Evolutionary conservation across 2,888 invertebrate species (phyloP), one percentile per base, ranked within the genome.

Genomic region (Tiliacea aurago): DNA sequence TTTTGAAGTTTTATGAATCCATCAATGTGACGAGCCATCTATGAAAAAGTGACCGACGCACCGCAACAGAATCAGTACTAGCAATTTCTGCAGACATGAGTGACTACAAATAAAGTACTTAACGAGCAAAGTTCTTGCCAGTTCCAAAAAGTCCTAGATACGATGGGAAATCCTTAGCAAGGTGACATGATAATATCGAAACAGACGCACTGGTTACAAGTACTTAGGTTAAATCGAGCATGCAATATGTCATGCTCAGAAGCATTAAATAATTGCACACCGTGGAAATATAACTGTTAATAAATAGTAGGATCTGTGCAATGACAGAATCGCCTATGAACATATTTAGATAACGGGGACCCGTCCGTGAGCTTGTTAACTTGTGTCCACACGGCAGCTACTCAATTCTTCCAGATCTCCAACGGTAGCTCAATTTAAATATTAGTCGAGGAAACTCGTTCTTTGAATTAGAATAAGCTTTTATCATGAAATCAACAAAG

Each of bases 311-410:
- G 80, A 87, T 87, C 78, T 82, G 83, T 63, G 73, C 83, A 70
- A 83, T 85, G 86, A 84, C 86, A 81, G 80, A 80, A 83, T 83
- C 84, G 86, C 85, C 87, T 87, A 88, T 83, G 75, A 80, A 85
- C 84, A 84, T 88, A 88, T 81, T 83, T 83, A 81, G 75, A 76
- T 90, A 91, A 92, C 91, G 91, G 91, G 84, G 80, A 71, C 62
- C 70, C 74, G 80, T 84, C 83, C 86, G 85, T 80, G 68, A 72
- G 76, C 79, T 73, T 73, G 74, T 78, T 76, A 72, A 66, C 61
- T 67, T 78, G 67, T 73, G 64, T 69, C 72, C 67, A 70, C 70
- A 63, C 47, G 45, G 53, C 68, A 71, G 58, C 59, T 37, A 74
- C 62, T 58, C 62, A 62, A 65, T 65, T 63, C 70, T 55, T 61